phyloP scores from a whole-genome alignment of 2,113 vertebrate species.

The Bostrychus sinensis region DNA sequence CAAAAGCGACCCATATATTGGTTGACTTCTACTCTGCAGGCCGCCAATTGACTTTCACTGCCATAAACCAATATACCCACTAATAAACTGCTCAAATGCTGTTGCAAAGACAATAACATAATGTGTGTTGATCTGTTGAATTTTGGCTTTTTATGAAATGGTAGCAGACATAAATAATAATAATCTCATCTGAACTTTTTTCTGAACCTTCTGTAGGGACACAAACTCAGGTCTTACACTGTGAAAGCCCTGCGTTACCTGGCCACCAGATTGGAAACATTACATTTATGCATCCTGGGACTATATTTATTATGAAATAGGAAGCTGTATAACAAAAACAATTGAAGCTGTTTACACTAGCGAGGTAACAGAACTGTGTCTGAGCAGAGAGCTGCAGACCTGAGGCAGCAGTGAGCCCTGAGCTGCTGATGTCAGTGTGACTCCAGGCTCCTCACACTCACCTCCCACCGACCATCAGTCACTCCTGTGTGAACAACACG shows the following conservation, averaged over 20 bases:
- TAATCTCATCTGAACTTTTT: neutral
- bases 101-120: too few species aligned
- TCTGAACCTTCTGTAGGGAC: neutral
- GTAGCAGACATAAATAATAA: too few species aligned
- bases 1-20: too few species aligned
- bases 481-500: conserved; percentile 9
- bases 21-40: too few species aligned
- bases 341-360: conserved; percentile 11
- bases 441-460: conserved; percentile 35
- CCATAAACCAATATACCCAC: too few species aligned
- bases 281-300: neutral
- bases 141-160: too few species aligned
- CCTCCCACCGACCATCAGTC: conserved; percentile 26
- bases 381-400: conserved; percentile 17
- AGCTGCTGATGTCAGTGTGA: conserved; percentile 31
- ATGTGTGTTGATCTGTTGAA: too few species aligned
- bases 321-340: conserved; percentile 18
- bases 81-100: too few species aligned
- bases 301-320: neutral
- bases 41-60: too few species aligned
- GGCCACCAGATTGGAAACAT: neutral
- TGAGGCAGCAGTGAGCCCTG: conserved; percentile 16
- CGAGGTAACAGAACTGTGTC: conserved; percentile 30
- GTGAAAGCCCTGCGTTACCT: neutral
- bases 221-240: too few species aligned